Evolutionary conservation across 2,888 invertebrate genomes (phyloP), one percentile per base, ranked within the genome.

Genomic region (Boloria euphrosyne): DNA sequence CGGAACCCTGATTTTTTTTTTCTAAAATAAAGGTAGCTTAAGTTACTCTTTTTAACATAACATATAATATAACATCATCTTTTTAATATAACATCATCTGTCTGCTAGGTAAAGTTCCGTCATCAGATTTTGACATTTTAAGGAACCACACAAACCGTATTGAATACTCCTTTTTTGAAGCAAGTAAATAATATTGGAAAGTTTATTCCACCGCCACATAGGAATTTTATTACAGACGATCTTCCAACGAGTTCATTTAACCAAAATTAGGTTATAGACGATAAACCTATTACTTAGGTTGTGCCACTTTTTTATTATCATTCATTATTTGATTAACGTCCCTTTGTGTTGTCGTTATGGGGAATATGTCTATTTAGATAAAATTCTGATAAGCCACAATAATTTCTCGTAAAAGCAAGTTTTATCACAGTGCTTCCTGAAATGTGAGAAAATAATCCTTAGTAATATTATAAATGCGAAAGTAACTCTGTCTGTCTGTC

Each of bases 321-420:
- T 59, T 55, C 57, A 62, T 65, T 69, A 67, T 71, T 71, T 70
- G 67, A 71, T 68, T 70, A 68, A 68, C 55, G 54, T 55, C 47
- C 66, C 64, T 22, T 63, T 43, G 47, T 53, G 49, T 53, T 52
- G 65, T 68, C 54, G 51, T 60, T 51, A 44, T 62, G 52, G 52
- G 13, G 17, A 53, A 57, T 46, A 57, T 46, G 7, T 38, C 31
- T 38, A 46, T 44, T 27, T 46, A 13, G 16, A 22, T 16, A 22
- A 22, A 22, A 22, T 46, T 44, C 22, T 22, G n/a, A 22, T 57
- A 57, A 10, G 31, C 7, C 31, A 38, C 31, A 38, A 38, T 38
- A 7, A 38, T 38, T 38, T 38, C 10, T 38, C 31, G 31, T 38
- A 38, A 38, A 38, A 38, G 10, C 10, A 10, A 7, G 10, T 38